Base-by-base conservation (phyloP, 2,797 vertebrate genomes). In the Todus mexicanus region DNA sequence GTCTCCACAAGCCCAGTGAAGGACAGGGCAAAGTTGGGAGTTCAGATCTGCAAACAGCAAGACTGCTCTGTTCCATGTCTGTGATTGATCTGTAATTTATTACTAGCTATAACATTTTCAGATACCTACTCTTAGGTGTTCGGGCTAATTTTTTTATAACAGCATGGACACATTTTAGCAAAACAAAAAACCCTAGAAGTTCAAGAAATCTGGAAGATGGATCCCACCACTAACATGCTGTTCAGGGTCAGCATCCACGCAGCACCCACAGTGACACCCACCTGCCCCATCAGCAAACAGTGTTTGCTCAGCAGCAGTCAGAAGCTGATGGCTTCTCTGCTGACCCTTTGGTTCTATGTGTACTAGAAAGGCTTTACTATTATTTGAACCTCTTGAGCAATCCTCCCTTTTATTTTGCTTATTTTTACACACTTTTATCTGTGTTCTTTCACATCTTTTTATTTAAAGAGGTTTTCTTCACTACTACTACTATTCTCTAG, bases 401-500 rank as follows among this genome's bases (percentile, higher is more conserved):
- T 87, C 81, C 84, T 95, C 73, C 73, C 73, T 93, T 93, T 95
- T 87, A 64, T 86, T 96, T 88, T 48, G 76, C 71, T 86, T 94
- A 94, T 84, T 94, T 95, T 92, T 79, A 53, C 35, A 84, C 18
- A 25, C 81, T 92, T 56, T 87, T 94, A 94, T 92, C 90, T 95
- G 25, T 79, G 87, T 84, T 96, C 57, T 89, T 95, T 61, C 88
- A 87, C 72, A 68, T 81, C 80, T 87, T 95, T 90, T 84, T 73
- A 54, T 84, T 77, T 76, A 72, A 96, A 95, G 71, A 94, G 38
- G 60, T 91, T 95, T 96, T 94, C 74, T 92, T 94, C 91, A 63
- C 68, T 96, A 15, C 53, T 91, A 33, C 75, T 95, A 54, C 38
- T 76, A 51, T 65, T 59, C 81, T 79, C 66, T 82, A 92, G 29